phyloP scores from a whole-genome alignment of 2,113 vertebrate species.

The Silurus asotus region DNA sequence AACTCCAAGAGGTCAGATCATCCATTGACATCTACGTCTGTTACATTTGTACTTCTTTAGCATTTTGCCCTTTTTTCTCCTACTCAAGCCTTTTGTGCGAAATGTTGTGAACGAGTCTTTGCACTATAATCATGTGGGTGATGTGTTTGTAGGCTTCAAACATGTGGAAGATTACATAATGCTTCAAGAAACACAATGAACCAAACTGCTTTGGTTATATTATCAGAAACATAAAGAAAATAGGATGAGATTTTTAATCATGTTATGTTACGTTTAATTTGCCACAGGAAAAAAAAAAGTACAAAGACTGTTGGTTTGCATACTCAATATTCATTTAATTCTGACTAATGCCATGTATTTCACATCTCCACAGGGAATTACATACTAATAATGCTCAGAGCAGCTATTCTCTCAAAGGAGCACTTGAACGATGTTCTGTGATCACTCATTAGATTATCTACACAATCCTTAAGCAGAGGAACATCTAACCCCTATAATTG shows the following conservation, averaged over 20 bases:
- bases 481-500: background rate
- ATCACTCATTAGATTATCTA: constrained; percentile 26
- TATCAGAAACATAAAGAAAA: background rate
- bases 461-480: background rate
- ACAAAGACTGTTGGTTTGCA: background rate
- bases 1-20: background rate
- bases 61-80: background rate
- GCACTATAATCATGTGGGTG: background rate
- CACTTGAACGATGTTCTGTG: constrained; percentile 18
- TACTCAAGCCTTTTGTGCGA: background rate
- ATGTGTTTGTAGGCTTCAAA: background rate
- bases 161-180: background rate
- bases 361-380: background rate
- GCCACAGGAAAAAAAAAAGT: background rate
- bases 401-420: constrained; percentile 24
- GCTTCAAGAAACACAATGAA: background rate
- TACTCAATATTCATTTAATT: background rate
- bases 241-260: background rate
- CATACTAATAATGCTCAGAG: background rate
- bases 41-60: background rate
- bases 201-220: background rate
- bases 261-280: background rate
- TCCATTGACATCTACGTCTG: background rate
- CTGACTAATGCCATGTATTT: background rate
- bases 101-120: background rate